Conservation (phyloP, 2,113 vertebrate genomes). For the Oreochromis niloticus region DNA sequence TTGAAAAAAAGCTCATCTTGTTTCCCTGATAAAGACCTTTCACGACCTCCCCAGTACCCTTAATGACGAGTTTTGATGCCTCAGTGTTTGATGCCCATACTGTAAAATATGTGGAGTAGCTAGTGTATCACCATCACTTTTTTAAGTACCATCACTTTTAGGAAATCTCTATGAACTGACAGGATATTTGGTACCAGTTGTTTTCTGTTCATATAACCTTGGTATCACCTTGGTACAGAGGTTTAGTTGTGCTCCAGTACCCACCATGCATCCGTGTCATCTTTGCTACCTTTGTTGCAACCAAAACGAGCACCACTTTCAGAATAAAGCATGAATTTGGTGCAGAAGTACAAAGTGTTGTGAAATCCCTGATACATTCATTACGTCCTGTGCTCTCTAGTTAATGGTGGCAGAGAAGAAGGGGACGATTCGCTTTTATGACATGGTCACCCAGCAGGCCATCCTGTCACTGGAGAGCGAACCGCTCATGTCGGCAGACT, state of each 20-base stretch:
- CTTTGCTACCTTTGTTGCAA: not conserved
- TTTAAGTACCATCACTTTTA: not conserved
- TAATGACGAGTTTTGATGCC: not conserved
- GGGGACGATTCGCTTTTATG: conserved; percentile 90
- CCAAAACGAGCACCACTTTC: not conserved
- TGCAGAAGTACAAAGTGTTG: not conserved
- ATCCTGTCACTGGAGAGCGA: conserved; percentile 91
- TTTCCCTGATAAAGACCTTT: not conserved
- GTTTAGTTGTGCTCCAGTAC: not conserved
- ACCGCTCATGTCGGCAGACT: conserved; percentile 90
- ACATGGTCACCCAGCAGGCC: conserved; percentile 87
- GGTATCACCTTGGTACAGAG: not conserved
- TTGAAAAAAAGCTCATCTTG: not conserved
- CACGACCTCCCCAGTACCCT: not conserved
- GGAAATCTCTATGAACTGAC: not conserved
- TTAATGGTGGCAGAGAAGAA: conserved; percentile 96
- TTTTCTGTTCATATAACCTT: not conserved
- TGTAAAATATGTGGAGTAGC: not conserved
- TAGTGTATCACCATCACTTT: not conserved
- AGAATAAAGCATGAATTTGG: not conserved
- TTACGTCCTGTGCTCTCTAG: conserved; percentile 55
- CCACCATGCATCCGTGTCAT: not conserved
- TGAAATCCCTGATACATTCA: not conserved
- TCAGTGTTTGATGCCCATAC: not conserved
- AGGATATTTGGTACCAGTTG: not conserved